Evolutionary conservation across 2,113 vertebrate species (phyloP), one percentile per base, ranked within the genome.

Genomic region (Pogona vitticeps): DNA sequence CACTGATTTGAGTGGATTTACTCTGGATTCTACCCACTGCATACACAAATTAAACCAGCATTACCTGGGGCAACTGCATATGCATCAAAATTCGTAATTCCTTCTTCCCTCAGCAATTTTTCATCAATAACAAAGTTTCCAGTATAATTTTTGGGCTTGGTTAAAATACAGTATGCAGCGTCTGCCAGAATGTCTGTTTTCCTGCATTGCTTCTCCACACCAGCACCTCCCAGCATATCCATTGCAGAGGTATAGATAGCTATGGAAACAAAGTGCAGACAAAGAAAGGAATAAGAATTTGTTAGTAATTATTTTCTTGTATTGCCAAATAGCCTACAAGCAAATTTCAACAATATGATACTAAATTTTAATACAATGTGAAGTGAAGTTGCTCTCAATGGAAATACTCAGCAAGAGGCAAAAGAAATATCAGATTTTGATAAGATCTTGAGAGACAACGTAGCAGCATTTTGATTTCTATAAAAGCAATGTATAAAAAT

Each of bases 41-140:
- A 2, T 2, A 76, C 65, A 9, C 46, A 38, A 76, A 46, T 76
- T 17, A 90, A 52, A 70, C 78, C 28, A 84, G 20, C 10, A 88
- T 92, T 96, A 99, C 98, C 98, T 96, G 98, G 98, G 86, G 96
- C 93, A 88, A 99, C 83, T n/a, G 98, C 98, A 88, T 99, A 99
- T 65, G 92, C 85, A 5, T 99, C 97, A 83, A 99, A 98, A 95
- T 99, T 95, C 23, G 91, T 93, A 89, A 99, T 89, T 70, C 98
- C 99, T 86, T 98, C 96, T 92, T 96, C 94, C 92, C 90, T 97
- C 83, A 99, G 96, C 63, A 99, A 81, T 82, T 97, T 97, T 92
- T 99, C 98, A 87, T 99, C 99, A 89, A 99, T 97, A 92, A 98
- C 18, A 86, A 99, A 99, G 89, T 98, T 97, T 52, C 98, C 99